Conservation (phyloP, 2,888 invertebrate species). For the Caenorhabditis uteleia region DNA sequence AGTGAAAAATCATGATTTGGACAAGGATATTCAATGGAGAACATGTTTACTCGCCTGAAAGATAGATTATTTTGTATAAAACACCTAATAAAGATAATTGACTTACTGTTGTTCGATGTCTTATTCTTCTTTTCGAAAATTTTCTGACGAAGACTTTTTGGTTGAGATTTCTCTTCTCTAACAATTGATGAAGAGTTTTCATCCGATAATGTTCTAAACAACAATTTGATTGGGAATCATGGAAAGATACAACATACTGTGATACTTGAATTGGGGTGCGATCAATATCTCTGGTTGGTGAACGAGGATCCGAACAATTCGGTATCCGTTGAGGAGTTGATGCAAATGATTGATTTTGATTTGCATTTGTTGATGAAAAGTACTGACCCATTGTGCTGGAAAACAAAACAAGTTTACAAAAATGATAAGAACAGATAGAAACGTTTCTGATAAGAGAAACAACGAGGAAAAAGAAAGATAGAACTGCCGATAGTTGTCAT, state of each 20-base stretch:
- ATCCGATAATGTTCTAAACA: not conserved
- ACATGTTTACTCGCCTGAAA: not conserved
- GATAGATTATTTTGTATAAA: conserved; percentile 5
- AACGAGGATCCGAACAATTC: conserved; percentile 44
- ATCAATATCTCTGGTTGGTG: conserved; percentile 45
- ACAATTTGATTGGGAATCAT: conserved; percentile 1
- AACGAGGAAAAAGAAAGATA: no score
- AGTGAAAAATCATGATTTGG: conserved; percentile 16
- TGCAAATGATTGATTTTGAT: conserved; percentile 9
- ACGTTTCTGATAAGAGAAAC: no score
- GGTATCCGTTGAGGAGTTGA: conserved; percentile 23
- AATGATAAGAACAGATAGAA: not conserved
- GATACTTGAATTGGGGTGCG: conserved; percentile 50
- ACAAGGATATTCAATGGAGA: conserved; percentile 20
- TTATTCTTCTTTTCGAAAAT: conserved; percentile 32
- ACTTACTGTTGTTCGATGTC: not conserved
- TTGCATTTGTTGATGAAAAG: conserved; percentile 14
- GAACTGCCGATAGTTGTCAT: not conserved
- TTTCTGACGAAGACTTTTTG: conserved; percentile 30
- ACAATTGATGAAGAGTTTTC: conserved; percentile 2
- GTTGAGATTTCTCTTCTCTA: conserved; percentile 15
- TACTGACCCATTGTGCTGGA: conserved; percentile 22
- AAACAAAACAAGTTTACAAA: not conserved
- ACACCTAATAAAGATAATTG: not conserved
- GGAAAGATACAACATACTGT: conserved; percentile 15